phyloP scores from a whole-genome alignment of 92 coral and sea anemone genomes.

The Porites evermanni region DNA sequence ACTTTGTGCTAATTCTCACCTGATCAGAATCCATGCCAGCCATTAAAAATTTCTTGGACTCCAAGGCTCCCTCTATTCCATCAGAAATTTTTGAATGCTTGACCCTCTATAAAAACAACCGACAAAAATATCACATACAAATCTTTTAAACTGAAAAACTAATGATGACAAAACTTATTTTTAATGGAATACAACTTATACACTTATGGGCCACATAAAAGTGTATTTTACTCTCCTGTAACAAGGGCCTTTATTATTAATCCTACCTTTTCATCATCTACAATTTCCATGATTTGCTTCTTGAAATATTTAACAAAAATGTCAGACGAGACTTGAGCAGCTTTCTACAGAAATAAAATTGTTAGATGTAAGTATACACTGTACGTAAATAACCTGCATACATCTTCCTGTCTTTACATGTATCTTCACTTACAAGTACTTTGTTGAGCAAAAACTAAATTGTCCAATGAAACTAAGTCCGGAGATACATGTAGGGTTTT shows the following conservation, averaged over 20 bases:
- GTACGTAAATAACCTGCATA: no score
- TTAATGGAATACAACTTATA: no score
- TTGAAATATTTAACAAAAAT: conserved; percentile 94
- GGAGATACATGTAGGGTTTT: no score
- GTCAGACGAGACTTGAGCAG: conserved; percentile 96
- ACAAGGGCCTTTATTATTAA: background rate
- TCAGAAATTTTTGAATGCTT: conserved; percentile 98
- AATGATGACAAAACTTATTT: no score
- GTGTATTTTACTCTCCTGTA: background rate
- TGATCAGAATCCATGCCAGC: conserved; percentile 98
- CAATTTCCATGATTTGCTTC: conserved; percentile 98
- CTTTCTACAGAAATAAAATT: conserved; percentile 73
- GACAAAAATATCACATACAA: background rate
- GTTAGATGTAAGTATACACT: background rate
- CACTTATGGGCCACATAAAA: background rate
- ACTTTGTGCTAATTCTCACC: conserved; percentile 36
- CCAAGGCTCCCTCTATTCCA: conserved; percentile 87
- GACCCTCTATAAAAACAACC: conserved; percentile 64
- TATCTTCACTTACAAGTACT: no score
- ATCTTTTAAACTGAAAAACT: background rate
- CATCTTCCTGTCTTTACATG: background rate
- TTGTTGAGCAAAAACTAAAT: no score
- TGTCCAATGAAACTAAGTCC: no score
- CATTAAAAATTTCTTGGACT: conserved; percentile 85
- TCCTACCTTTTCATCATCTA: conserved; percentile 95